These are phyloP conservation scores for Cataglyphis albicans DNA, from an alignment of 2,888 invertebrate genomes.

Conservation along the genomic window DNA sequence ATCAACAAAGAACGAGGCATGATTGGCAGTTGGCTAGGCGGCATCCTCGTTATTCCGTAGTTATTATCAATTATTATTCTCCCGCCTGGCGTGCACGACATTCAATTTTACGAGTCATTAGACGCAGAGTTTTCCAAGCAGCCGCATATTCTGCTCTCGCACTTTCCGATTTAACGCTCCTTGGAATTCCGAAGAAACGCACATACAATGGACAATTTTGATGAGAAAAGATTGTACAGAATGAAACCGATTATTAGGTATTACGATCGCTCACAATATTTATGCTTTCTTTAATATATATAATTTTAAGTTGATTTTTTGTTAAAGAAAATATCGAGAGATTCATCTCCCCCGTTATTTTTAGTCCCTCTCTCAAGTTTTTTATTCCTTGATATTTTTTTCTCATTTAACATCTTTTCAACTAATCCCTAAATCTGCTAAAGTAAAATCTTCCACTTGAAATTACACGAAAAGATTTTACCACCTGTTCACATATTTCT, in stretches of 20 bases:
- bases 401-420: neutral
- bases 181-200: slow-evolving; percentile 7
- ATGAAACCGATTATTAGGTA: neutral
- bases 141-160: slow-evolving; percentile 8
- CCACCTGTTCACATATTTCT: neutral
- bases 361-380: neutral
- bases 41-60: slow-evolving; percentile 15
- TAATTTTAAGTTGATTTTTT: neutral
- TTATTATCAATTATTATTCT: slow-evolving; percentile 48
- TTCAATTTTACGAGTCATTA: slow-evolving; percentile 47
- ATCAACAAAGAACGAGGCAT: neutral
- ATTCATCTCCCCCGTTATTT: neutral
- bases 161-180: slow-evolving; percentile 17
- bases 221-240: neutral
- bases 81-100: slow-evolving; percentile 13
- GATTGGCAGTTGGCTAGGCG: neutral
- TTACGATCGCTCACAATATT: neutral
- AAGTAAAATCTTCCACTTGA: neutral
- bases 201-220: neutral
- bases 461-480: neutral
- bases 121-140: neutral
- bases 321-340: neutral
- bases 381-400: neutral
- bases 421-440: neutral
- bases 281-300: neutral